Percentiles rank a stretch among this genome's conserved stretches.
Evolutionary conservation across 2,888 invertebrate genomes (phyloP).

Genomic region (Malacosoma neustria): DNA sequence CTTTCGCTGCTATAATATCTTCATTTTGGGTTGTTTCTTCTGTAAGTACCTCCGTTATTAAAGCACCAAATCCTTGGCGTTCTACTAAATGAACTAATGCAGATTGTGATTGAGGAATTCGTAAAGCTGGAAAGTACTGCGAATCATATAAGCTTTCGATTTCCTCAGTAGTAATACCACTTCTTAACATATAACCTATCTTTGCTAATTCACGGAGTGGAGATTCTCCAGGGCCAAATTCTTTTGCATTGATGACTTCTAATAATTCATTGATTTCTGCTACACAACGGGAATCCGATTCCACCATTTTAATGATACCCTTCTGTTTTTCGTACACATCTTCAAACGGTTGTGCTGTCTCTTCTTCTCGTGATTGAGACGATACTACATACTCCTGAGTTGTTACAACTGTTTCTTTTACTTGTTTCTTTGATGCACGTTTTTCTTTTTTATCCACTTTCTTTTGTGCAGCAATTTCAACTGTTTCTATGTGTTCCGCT

Average conservation of each 20-base stretch:
- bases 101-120: conserved; percentile 87
- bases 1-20: conserved; percentile 83
- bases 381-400: conserved; percentile 75
- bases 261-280: conserved; percentile 85
- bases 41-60: conserved; percentile 87
- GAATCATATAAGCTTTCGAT: conserved; percentile 86
- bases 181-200: conserved; percentile 84
- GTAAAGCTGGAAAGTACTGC: conserved; percentile 84
- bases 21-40: conserved; percentile 88
- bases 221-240: conserved; percentile 86
- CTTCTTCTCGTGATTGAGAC: conserved; percentile 74
- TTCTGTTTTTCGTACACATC: conserved; percentile 73
- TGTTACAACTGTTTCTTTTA: conserved; percentile 62
- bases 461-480: conserved; percentile 77
- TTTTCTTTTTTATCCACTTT: conserved; percentile 74
- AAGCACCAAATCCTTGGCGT: conserved; percentile 85
- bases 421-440: conserved; percentile 46
- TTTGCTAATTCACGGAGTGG: conserved; percentile 88
- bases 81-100: conserved; percentile 90
- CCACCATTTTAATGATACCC: conserved; percentile 68
- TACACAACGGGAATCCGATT: conserved; percentile 74
- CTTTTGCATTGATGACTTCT: conserved; percentile 82
- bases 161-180: conserved; percentile 84
- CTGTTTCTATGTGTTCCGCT: conserved; percentile 75
- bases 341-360: conserved; percentile 65